These are phyloP conservation scores for Propithecus perrieri DNA, from an alignment of 2,797 vertebrate species.

Conservation along the genomic window DNA sequence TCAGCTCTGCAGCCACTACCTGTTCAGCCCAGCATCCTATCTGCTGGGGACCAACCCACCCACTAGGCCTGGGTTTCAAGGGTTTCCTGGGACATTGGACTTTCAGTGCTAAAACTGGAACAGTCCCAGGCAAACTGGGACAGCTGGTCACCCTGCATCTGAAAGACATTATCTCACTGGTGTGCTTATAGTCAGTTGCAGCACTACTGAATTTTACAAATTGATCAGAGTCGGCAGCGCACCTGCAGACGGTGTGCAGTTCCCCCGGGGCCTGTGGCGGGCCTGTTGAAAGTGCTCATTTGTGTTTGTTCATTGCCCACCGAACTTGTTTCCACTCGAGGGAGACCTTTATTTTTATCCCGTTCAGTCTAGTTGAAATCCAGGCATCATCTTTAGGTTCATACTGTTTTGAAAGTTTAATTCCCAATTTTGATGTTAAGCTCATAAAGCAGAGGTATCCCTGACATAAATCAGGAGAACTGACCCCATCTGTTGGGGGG, in stretches of 20 bases:
- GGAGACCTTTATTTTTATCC: neutral
- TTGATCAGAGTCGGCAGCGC: neutral
- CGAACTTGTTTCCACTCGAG: neutral
- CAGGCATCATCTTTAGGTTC: neutral
- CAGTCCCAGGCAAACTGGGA: neutral
- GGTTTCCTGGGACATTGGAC: neutral
- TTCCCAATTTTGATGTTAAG: neutral
- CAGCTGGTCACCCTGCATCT: neutral
- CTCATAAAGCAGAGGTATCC: neutral
- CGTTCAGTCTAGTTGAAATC: neutral
- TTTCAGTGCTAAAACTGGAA: neutral
- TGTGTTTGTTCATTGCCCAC: neutral
- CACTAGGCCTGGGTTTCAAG: neutral
- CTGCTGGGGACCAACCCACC: neutral
- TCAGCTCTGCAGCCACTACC: neutral
- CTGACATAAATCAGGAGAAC: neutral
- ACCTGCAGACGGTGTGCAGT: neutral
- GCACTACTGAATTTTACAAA: neutral
- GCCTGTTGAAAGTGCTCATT: neutral
- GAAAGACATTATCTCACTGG: neutral
- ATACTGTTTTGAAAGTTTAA: neutral
- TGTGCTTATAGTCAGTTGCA: neutral
- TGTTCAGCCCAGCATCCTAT: neutral
- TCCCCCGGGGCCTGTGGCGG: too few relatives aligned
- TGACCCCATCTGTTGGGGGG: neutral